A percentile compares a stretch with the other conserved stretches of the same genome.
Conservation (phyloP, 2,113 vertebrate species). For the Athene cunicularia region DNA sequence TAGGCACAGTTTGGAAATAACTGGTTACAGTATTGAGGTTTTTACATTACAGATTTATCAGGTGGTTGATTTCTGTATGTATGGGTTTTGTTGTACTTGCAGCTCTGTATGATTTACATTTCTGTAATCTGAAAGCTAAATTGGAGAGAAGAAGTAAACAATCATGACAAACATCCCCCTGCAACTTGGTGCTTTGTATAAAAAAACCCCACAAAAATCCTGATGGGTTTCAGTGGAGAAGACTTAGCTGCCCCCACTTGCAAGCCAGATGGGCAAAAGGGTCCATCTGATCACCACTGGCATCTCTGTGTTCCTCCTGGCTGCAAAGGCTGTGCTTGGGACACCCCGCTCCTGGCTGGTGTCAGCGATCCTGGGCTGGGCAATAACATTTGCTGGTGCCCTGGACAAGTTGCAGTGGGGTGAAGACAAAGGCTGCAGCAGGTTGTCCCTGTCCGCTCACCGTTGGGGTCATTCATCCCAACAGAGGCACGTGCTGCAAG, state of each 20-base stretch:
- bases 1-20: neutral
- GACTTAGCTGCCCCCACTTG: conserved; percentile 51
- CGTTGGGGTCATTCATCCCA: neutral
- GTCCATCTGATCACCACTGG: neutral
- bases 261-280: conserved; percentile 52
- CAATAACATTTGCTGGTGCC: neutral
- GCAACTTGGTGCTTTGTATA: conserved; percentile 27
- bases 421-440: neutral
- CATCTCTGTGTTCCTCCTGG: neutral
- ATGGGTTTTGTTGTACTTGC: conserved; percentile 4
- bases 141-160: conserved; percentile 29
- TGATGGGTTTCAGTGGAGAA: conserved; percentile 47
- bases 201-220: conserved; percentile 38
- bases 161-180: conserved; percentile 30
- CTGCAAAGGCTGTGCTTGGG: accelerated
- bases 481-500: neutral
- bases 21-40: neutral
- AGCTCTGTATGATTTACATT: conserved; percentile 51
- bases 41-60: neutral
- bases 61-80: neutral
- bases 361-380: accelerated
- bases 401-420: neutral
- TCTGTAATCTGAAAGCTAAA: conserved; percentile 36
- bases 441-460: neutral
- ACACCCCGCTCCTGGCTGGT: neutral